A percentile compares a stretch with the other conserved stretches of the same genome.
Evolutionary conservation across 2,113 vertebrate species (phyloP).

Genomic region (Balaeniceps rex): DNA sequence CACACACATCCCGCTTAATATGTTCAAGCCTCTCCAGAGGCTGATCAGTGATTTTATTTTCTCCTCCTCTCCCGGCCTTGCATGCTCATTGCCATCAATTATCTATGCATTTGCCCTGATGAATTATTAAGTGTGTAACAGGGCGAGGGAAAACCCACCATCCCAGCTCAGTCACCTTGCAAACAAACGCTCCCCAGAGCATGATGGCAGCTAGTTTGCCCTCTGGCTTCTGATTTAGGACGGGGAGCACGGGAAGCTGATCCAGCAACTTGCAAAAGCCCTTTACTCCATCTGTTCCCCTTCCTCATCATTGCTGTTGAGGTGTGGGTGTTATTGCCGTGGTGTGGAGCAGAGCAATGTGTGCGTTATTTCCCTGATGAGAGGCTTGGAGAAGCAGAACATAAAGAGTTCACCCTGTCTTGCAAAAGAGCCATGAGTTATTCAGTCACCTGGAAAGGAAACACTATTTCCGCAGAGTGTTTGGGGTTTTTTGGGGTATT

Average conservation of each 20-base stretch:
- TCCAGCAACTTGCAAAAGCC: not conserved
- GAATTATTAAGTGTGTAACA: constrained; percentile 35
- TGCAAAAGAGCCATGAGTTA: not conserved
- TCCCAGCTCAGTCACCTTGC: constrained; percentile 7
- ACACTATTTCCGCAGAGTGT: not conserved
- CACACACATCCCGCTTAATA: not conserved
- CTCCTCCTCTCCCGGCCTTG: not conserved
- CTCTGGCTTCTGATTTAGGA: not conserved
- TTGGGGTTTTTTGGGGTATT: not conserved
- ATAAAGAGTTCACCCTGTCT: not conserved
- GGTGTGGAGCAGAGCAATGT: not conserved
- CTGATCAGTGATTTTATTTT: constrained; percentile 26
- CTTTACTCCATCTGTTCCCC: not conserved
- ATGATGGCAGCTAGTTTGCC: not conserved
- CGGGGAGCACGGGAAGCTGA: not conserved
- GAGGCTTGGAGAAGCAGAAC: not conserved
- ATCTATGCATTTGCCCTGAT: constrained; percentile 24
- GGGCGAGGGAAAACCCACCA: not conserved
- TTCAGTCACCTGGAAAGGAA: constrained; percentile 44
- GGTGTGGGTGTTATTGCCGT: not conserved
- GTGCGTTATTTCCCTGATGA: not conserved
- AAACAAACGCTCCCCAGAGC: not conserved
- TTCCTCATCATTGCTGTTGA: not conserved
- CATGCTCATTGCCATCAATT: constrained; percentile 11
- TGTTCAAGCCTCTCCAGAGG: not conserved